Conservation (phyloP, 2,797 vertebrate genomes). For the Parauchenoglanis ngamensis region DNA sequence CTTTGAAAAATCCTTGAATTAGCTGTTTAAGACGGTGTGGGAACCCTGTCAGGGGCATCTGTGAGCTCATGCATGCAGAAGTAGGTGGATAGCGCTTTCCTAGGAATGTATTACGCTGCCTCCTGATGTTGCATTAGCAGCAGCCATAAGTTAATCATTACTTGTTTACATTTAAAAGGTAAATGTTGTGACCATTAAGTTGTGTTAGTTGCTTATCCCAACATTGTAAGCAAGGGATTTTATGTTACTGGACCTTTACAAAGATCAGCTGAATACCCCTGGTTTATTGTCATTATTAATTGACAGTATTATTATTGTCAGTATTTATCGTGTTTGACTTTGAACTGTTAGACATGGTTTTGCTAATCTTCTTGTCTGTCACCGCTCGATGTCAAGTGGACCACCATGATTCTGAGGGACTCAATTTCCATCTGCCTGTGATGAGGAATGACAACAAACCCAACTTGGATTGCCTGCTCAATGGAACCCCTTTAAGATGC, state of each 20-base stretch:
- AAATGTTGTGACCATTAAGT: not conserved
- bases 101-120: too few relatives aligned
- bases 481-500: not conserved
- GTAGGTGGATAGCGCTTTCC: too few relatives aligned
- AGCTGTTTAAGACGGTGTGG: too few relatives aligned
- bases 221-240: not conserved
- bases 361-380: not conserved
- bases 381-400: not conserved
- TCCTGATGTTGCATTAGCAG: too few relatives aligned
- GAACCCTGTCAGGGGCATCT: not conserved
- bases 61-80: not conserved
- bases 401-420: not conserved
- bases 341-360: not conserved
- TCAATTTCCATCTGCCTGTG: not conserved
- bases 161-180: not conserved
- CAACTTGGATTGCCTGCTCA: not conserved
- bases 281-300: too few relatives aligned
- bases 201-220: not conserved
- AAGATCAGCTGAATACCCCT: not conserved
- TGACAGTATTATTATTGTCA: not conserved
- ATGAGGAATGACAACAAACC: not conserved
- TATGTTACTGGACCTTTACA: not conserved
- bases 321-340: not conserved
- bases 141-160: not conserved
- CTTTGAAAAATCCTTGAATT: too few relatives aligned